Conservation (phyloP, 2,888 invertebrate genomes). For the Leptopilina drosophilae region DNA sequence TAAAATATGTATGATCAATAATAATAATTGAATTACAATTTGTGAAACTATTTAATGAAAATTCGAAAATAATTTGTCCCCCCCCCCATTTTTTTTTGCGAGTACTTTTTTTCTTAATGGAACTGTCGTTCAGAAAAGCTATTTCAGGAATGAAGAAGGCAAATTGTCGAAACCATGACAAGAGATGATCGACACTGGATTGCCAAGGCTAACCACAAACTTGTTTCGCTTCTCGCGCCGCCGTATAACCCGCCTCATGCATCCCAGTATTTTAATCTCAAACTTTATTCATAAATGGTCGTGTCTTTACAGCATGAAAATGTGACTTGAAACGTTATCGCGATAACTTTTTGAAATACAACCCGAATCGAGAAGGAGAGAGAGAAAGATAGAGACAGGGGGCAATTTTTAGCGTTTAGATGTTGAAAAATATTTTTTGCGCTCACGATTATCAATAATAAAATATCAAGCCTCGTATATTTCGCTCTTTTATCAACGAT, state of each 20-base stretch:
- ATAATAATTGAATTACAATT: too few species aligned
- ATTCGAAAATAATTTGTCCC: background rate
- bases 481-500: conserved; percentile 25
- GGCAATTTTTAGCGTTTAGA: background rate
- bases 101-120: background rate
- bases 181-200: conserved; percentile 38
- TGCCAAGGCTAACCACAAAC: conserved; percentile 41
- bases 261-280: conserved; percentile 28
- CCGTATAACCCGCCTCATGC: background rate
- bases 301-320: conserved; percentile 36
- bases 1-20: too few species aligned
- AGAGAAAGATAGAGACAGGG: conserved; percentile 4
- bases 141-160: conserved; percentile 36
- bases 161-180: conserved; percentile 29
- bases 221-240: conserved; percentile 31
- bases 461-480: conserved; percentile 1
- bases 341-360: conserved; percentile 30
- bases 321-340: conserved; percentile 31
- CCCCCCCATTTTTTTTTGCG: background rate
- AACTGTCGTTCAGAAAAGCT: background rate
- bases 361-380: background rate
- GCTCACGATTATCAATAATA: conserved; percentile 20
- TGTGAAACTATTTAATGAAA: background rate
- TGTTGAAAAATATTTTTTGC: conserved; percentile 14
- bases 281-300: conserved; percentile 39